Conservation (phyloP, 2,888 invertebrate species). For the Oasisia sp. region DNA sequence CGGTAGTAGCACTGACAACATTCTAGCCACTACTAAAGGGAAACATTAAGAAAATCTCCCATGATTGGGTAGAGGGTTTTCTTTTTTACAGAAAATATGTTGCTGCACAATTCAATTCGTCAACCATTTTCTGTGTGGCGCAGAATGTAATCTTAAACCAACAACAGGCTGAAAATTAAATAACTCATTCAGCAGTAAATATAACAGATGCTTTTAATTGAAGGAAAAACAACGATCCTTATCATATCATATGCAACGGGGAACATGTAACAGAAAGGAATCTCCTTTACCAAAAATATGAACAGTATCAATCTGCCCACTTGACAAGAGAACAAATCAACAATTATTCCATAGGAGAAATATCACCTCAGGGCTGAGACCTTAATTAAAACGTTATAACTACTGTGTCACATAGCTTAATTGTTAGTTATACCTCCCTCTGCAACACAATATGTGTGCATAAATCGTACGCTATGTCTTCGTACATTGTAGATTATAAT, state of each 20-base stretch:
- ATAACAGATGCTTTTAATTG: neutral
- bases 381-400: neutral
- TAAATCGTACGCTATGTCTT: neutral
- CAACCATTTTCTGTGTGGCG: neutral
- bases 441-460: neutral
- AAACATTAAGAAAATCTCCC: neutral
- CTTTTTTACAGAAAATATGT: neutral
- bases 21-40: neutral
- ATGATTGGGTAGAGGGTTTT: neutral
- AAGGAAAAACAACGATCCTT: neutral
- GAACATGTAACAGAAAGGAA: conserved; percentile 1
- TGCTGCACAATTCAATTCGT: neutral
- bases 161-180: neutral
- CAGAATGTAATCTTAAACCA: neutral
- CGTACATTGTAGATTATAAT: neutral
- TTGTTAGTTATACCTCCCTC: neutral
- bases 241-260: neutral
- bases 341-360: neutral
- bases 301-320: neutral
- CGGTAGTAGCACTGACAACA: neutral
- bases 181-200: neutral
- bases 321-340: neutral
- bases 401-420: neutral
- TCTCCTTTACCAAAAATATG: neutral
- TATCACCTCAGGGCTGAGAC: neutral